Conservation (phyloP, 2,888 invertebrate genomes). For the Trisateles emortualis region DNA sequence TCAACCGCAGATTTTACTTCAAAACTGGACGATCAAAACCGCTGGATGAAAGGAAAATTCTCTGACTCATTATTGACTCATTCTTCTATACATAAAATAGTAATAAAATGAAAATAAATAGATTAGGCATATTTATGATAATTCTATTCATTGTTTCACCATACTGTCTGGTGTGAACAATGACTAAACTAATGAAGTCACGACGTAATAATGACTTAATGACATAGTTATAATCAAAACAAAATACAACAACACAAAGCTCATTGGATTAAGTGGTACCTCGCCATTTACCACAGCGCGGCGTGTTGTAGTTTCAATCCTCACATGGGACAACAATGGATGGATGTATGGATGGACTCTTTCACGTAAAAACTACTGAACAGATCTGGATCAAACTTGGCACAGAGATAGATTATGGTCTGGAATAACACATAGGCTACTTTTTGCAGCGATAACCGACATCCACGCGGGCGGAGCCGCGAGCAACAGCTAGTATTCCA, state of each 20-base stretch:
- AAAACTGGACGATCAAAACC: slow-evolving; percentile 51
- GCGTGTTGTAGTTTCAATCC: too few relatives aligned
- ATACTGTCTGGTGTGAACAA: background rate
- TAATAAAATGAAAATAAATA: background rate
- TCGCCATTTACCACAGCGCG: too few relatives aligned
- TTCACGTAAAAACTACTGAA: too few relatives aligned
- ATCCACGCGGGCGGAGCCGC: too few relatives aligned
- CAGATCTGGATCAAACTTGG: too few relatives aligned
- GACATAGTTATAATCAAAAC: background rate
- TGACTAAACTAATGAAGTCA: background rate
- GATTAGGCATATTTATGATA: background rate
- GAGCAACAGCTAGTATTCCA: too few relatives aligned
- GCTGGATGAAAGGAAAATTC: slow-evolving; percentile 52
- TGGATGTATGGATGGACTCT: too few relatives aligned
- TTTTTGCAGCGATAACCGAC: too few relatives aligned
- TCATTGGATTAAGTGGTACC: too few relatives aligned
- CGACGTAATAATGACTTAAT: background rate
- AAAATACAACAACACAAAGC: background rate
- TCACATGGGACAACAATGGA: too few relatives aligned
- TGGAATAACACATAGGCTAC: too few relatives aligned
- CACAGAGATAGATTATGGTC: too few relatives aligned
- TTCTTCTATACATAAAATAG: slow-evolving; percentile 28
- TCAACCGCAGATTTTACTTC: slow-evolving; percentile 54
- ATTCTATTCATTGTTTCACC: background rate
- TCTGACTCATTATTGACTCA: slow-evolving; percentile 64